These are phyloP conservation scores for Keiferia lycopersicella DNA, from an alignment of 2,888 invertebrate species.

Conservation along the genomic window DNA sequence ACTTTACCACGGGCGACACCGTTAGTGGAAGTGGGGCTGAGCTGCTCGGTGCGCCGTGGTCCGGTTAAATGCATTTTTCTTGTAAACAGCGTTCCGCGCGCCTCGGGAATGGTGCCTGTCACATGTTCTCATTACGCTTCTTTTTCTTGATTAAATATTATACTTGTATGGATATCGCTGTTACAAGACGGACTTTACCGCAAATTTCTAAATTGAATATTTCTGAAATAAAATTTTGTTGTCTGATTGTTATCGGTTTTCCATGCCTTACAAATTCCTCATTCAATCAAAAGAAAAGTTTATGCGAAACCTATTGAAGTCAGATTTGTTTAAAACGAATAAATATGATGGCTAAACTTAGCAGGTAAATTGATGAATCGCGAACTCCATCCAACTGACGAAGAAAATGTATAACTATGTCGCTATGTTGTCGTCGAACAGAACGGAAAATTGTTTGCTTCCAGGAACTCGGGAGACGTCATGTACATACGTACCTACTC, in stretches of 20 bases:
- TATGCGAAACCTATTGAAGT: neutral
- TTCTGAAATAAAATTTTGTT: too few relatives aligned
- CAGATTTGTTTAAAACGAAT: neutral
- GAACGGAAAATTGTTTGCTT: slow-evolving; percentile 20
- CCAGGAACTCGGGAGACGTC: slow-evolving; percentile 19
- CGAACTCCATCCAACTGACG: neutral
- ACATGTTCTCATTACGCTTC: slow-evolving; percentile 20
- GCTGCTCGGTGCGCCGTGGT: slow-evolving; percentile 25
- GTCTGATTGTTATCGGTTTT: neutral
- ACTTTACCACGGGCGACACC: slow-evolving; percentile 36
- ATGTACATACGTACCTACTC: neutral
- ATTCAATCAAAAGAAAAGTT: neutral
- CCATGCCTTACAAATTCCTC: neutral
- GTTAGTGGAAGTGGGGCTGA: slow-evolving; percentile 38
- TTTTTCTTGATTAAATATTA: slow-evolving; percentile 16
- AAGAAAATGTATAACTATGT: slow-evolving; percentile 5
- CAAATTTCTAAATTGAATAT: neutral
- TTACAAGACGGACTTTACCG: neutral
- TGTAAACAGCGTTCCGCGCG: slow-evolving; percentile 25
- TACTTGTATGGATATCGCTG: neutral
- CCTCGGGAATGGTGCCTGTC: slow-evolving; percentile 13
- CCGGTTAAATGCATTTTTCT: slow-evolving; percentile 28
- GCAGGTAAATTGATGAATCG: neutral
- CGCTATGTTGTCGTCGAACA: neutral
- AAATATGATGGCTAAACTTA: neutral